Conservation (phyloP, 2,797 vertebrate species). For the Nannoperca australis region DNA sequence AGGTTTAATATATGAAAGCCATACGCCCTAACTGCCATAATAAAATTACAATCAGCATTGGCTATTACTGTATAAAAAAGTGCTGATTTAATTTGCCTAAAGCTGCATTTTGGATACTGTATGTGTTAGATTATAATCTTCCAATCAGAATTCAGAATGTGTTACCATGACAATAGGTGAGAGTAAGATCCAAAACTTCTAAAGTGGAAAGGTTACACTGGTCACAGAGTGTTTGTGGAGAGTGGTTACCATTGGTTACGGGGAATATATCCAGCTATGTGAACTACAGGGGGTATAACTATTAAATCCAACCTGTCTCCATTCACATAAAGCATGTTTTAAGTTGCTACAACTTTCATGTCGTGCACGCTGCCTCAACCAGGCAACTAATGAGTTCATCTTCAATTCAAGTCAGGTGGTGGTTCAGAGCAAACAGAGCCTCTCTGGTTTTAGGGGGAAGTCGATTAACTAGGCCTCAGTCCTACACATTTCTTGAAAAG, state of each 20-base stretch:
- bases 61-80: background rate
- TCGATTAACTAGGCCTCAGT: slow-evolving; percentile 44
- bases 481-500: slow-evolving; percentile 47
- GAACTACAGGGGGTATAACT: background rate
- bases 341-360: slow-evolving; percentile 2
- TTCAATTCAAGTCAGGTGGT: slow-evolving; percentile 48
- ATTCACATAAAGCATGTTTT: background rate
- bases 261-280: background rate
- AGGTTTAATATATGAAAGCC: slow-evolving; percentile 6
- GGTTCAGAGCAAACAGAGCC: slow-evolving; percentile 24
- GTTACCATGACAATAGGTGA: slow-evolving; percentile 13
- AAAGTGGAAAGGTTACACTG: background rate
- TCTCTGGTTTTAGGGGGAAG: slow-evolving; percentile 31
- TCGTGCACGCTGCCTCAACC: slow-evolving; percentile 11
- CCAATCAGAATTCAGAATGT: background rate
- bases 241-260: background rate
- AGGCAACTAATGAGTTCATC: slow-evolving; percentile 20
- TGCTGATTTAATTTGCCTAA: slow-evolving; percentile 14
- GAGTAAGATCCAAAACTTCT: background rate
- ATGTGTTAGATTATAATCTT: background rate
- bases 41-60: slow-evolving; percentile 2
- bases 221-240: background rate
- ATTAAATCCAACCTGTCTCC: background rate
- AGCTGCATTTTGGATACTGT: background rate
- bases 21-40: background rate